Conservation (phyloP, 2,888 invertebrate genomes). For the Drosophila pegasa region DNA sequence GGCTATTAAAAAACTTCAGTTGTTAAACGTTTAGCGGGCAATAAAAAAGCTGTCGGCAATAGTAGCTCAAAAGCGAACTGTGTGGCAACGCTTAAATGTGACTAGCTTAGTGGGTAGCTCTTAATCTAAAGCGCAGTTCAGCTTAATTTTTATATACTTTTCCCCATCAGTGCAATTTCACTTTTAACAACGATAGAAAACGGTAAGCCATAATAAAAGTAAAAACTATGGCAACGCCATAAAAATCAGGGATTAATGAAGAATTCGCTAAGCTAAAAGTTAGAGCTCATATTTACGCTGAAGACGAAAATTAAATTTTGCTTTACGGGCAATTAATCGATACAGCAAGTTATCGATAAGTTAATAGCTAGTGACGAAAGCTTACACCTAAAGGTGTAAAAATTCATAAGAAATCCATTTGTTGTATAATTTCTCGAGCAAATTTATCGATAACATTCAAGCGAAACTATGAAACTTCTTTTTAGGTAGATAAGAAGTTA, state of each 20-base stretch:
- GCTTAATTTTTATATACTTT: background rate
- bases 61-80: background rate
- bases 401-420: too few species aligned
- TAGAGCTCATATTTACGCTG: too few species aligned
- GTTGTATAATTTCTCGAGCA: too few species aligned
- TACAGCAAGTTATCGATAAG: background rate
- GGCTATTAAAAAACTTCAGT: background rate
- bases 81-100: conserved; percentile 6
- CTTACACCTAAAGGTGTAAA: too few species aligned
- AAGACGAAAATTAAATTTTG: background rate
- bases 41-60: background rate
- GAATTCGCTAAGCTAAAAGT: background rate
- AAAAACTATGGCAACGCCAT: background rate
- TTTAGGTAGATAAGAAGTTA: too few species aligned
- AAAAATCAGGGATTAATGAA: background rate
- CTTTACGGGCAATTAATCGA: background rate
- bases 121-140: background rate
- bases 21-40: background rate
- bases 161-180: background rate
- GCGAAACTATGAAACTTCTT: too few species aligned
- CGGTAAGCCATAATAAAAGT: background rate
- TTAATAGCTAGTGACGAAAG: too few species aligned
- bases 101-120: background rate
- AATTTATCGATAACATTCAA: too few species aligned
- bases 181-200: background rate